These are phyloP conservation scores for Drosophila longiperda DNA, from an alignment of 2,888 invertebrate species.

Conservation along the genomic window DNA sequence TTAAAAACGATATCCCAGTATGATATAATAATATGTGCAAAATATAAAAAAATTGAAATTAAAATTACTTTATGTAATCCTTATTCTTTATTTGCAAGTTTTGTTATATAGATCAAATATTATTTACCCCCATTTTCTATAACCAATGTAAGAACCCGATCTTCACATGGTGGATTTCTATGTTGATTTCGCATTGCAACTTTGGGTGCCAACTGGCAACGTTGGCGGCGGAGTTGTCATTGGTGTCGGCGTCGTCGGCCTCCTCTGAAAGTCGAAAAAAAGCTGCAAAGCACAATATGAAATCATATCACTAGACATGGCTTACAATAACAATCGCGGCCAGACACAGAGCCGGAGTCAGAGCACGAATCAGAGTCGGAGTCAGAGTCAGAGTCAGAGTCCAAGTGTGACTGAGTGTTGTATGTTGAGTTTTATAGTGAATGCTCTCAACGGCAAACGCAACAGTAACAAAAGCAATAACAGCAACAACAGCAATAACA, in stretches of 20 bases:
- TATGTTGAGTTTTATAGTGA: constrained; percentile 64
- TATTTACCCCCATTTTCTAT: constrained; percentile 6
- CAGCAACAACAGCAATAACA: constrained; percentile 34
- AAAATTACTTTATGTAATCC: background rate
- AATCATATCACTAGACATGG: constrained; percentile 82
- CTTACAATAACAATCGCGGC: constrained; percentile 75
- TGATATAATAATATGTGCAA: background rate
- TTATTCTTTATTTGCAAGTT: background rate
- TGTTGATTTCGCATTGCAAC: constrained; percentile 11
- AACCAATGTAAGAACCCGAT: background rate
- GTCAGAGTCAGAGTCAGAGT: constrained; percentile 38
- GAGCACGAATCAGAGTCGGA: constrained; percentile 18
- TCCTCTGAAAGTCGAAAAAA: constrained; percentile 55
- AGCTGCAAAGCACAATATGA: constrained; percentile 73
- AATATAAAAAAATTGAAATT: background rate
- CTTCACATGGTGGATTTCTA: background rate
- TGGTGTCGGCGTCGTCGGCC: constrained; percentile 50
- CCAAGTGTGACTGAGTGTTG: constrained; percentile 77
- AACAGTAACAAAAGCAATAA: constrained; percentile 33
- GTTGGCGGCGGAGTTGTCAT: constrained; percentile 60
- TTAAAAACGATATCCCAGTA: background rate
- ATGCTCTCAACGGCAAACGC: constrained; percentile 60
- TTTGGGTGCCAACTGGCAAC: constrained; percentile 40
- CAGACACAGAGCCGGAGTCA: constrained; percentile 36
- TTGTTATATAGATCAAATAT: background rate